These are phyloP conservation scores for Labeo calbasu DNA, from an alignment of 2,797 vertebrate genomes.

Conservation along the genomic window DNA sequence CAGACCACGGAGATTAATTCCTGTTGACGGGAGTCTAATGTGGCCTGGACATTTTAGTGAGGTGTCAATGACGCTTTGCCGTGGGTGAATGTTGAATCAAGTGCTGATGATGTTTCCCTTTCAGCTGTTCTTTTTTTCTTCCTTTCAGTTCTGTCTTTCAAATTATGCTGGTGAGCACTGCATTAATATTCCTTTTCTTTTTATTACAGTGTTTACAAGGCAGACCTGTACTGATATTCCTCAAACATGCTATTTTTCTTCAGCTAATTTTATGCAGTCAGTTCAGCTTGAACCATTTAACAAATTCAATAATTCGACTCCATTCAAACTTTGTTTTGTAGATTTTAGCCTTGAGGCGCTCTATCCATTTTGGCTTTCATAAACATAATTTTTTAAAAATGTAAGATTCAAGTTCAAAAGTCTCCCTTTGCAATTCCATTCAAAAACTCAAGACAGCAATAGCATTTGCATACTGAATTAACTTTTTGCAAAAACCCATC, in stretches of 20 bases:
- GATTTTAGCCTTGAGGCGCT: not conserved
- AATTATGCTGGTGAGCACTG: conserved; percentile 1
- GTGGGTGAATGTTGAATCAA: conserved; percentile 21
- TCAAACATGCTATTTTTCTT: conserved; percentile 4
- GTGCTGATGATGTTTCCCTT: conserved; percentile 17
- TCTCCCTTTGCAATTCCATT: not conserved
- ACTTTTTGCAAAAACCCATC: no score
- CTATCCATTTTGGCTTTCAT: not conserved
- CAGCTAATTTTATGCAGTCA: not conserved
- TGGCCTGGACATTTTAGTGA: conserved; percentile 7
- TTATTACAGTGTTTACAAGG: not conserved
- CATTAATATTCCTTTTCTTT: conserved; percentile 15
- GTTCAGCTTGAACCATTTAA: not conserved
- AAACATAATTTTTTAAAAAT: not conserved
- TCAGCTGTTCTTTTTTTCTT: conserved; percentile 2
- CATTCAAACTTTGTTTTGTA: not conserved
- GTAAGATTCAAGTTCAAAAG: not conserved
- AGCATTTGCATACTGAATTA: not conserved
- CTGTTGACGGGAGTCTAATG: conserved; percentile 36
- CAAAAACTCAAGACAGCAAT: not conserved
- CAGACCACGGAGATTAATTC: conserved; percentile 24
- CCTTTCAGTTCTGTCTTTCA: not conserved
- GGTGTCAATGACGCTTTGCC: conserved; percentile 17
- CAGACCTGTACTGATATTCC: not conserved
- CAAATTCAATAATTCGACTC: not conserved